Percentiles rank a stretch among this genome's conserved stretches.
phyloP scores from a whole-genome alignment of 2,888 invertebrate genomes.

The Thysanoteuthis rhombus region DNA sequence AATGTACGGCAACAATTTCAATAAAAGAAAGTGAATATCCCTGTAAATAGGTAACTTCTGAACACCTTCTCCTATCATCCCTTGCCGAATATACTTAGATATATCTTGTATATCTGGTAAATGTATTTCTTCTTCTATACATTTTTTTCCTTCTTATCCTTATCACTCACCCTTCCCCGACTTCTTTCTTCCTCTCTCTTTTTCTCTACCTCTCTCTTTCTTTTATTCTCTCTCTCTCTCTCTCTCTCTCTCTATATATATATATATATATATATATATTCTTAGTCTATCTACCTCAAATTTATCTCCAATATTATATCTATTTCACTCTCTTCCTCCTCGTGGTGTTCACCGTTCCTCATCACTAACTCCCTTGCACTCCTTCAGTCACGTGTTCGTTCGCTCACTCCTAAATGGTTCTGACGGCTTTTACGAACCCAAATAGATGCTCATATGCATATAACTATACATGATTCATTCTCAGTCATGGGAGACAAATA shows the following conservation, averaged over 20 bases:
- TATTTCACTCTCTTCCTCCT: slow-evolving; percentile 18
- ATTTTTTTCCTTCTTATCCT: neutral
- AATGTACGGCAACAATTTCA: too few species aligned
- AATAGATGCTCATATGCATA: neutral
- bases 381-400: too few species aligned
- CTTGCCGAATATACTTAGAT: neutral
- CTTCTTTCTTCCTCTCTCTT: neutral
- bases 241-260: slow-evolving; percentile 18
- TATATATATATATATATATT: neutral
- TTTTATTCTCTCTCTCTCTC: neutral
- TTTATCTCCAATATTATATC: too few species aligned
- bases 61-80: neutral
- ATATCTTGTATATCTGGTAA: neutral
- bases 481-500: too few species aligned
- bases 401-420: too few species aligned
- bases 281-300: neutral
- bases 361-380: neutral
- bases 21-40: too few species aligned
- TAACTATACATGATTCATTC: too few species aligned
- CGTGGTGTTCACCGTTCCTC: neutral
- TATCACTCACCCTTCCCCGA: neutral
- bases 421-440: neutral
- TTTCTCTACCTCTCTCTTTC: slow-evolving; percentile 23
- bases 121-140: neutral
- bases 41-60: neutral